These are phyloP conservation scores for Notamacropus eugenii DNA, from an alignment of 2,797 vertebrate genomes.

Conservation along the genomic window DNA sequence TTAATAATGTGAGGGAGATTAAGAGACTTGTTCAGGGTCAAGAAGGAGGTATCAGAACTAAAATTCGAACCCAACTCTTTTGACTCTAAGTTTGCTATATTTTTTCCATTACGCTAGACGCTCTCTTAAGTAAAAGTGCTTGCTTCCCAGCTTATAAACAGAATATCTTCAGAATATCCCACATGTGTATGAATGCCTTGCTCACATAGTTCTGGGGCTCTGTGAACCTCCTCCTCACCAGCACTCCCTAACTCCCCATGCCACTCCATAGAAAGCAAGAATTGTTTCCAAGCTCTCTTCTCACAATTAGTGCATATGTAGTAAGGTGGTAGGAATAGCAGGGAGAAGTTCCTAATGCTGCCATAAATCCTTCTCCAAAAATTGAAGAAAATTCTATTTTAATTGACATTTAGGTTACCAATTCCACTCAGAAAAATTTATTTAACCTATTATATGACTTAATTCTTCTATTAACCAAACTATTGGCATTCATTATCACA, in stretches of 20 bases:
- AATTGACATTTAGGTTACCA: conserved; percentile 46
- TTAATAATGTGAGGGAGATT: conserved; percentile 7
- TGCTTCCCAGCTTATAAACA: background rate
- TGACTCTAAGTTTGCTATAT: background rate
- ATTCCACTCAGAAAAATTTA: conserved; percentile 46
- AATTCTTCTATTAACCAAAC: conserved; percentile 54
- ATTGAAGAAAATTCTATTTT: conserved; percentile 41
- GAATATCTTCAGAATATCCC: background rate
- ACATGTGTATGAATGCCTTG: background rate
- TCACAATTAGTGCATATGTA: too few relatives aligned
- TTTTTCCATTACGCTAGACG: background rate
- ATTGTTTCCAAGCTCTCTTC: too few relatives aligned
- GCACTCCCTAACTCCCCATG: background rate
- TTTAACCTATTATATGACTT: conserved; percentile 33
- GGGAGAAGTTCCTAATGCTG: background rate
- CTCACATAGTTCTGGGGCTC: background rate
- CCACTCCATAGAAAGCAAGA: too few relatives aligned
- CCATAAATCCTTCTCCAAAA: conserved; percentile 27
- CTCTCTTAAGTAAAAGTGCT: background rate
- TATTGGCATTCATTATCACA: background rate
- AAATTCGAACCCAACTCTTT: background rate
- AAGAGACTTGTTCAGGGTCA: conserved; percentile 30
- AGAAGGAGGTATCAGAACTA: background rate
- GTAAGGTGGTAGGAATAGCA: background rate
- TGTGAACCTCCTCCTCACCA: background rate